Evolutionary conservation across 2,888 invertebrate species (phyloP).

Genomic region (Melinaea marsaeus): DNA sequence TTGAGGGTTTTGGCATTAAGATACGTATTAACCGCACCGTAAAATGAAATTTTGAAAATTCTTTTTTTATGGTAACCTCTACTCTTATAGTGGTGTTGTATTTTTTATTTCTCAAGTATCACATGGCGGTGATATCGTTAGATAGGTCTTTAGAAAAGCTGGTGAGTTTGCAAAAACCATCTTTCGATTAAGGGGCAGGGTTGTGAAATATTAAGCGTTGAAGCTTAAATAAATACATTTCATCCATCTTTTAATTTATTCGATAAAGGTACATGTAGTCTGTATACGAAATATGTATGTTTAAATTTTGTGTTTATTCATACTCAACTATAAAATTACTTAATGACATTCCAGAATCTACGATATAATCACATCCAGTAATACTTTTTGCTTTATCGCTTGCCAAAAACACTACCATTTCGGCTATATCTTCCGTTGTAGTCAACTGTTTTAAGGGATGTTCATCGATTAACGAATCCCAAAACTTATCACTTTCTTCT

Average conservation of each 20-base stretch:
- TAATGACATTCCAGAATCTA: conserved; percentile 1
- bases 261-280: background rate
- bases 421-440: conserved; percentile 14
- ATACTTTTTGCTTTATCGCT: conserved; percentile 20
- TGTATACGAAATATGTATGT: background rate
- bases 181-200: too few relatives aligned
- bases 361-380: conserved; percentile 13
- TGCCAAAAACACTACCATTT: conserved; percentile 14
- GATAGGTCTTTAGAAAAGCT: too few relatives aligned
- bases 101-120: too few relatives aligned
- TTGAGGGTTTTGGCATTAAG: background rate
- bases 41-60: too few relatives aligned
- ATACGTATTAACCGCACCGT: too few relatives aligned
- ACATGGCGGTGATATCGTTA: too few relatives aligned
- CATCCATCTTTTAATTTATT: too few relatives aligned
- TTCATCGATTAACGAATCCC: background rate
- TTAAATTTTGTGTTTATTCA: background rate
- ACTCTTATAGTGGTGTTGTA: too few relatives aligned
- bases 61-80: too few relatives aligned
- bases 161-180: too few relatives aligned
- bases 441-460: background rate
- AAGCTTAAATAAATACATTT: too few relatives aligned
- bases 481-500: background rate
- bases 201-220: too few relatives aligned
- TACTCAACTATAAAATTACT: background rate